Evolutionary conservation across 2,113 vertebrate species (phyloP).

Genomic region (Solea solea): DNA sequence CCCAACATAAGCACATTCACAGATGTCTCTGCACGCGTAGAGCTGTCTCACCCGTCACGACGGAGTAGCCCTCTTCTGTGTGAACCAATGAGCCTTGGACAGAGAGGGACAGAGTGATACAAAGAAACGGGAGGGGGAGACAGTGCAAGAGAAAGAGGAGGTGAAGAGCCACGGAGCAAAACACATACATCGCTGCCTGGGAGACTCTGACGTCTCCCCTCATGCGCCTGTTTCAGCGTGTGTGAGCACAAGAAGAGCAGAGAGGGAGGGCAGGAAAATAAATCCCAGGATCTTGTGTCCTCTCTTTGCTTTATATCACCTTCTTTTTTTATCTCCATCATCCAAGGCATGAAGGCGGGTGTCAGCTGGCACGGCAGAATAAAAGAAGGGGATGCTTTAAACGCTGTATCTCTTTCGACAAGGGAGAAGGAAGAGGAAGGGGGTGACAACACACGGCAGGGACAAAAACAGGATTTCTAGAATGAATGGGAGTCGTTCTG

Average conservation of each 20-base stretch:
- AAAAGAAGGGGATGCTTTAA: constrained; percentile 79
- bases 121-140: constrained; percentile 39
- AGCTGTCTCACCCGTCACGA: constrained; percentile 64
- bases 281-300: constrained; percentile 51
- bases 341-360: constrained; percentile 61
- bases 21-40: constrained; percentile 79
- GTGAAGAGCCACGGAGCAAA: constrained; percentile 55
- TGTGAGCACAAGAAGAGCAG: constrained; percentile 51
- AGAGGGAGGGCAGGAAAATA: constrained; percentile 48
- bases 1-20: constrained; percentile 85
- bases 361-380: constrained; percentile 66
- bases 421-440: constrained; percentile 71
- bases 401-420: constrained; percentile 65
- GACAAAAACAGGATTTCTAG: constrained; percentile 74
- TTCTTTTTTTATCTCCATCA: constrained; percentile 46
- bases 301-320: constrained; percentile 40
- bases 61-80: constrained; percentile 52
- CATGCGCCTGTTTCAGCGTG: constrained; percentile 38
- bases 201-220: constrained; percentile 62
- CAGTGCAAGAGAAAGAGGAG: constrained; percentile 29
- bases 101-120: constrained; percentile 11
- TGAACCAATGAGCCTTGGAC: constrained; percentile 41
- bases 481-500: constrained; percentile 82
- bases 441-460: constrained; percentile 44
- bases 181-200: constrained; percentile 55